Percentiles rank a stretch among this genome's conserved stretches.
These are phyloP conservation scores for Euphydryas editha DNA, from an alignment of 2,888 invertebrate species.

Conservation along the genomic window DNA sequence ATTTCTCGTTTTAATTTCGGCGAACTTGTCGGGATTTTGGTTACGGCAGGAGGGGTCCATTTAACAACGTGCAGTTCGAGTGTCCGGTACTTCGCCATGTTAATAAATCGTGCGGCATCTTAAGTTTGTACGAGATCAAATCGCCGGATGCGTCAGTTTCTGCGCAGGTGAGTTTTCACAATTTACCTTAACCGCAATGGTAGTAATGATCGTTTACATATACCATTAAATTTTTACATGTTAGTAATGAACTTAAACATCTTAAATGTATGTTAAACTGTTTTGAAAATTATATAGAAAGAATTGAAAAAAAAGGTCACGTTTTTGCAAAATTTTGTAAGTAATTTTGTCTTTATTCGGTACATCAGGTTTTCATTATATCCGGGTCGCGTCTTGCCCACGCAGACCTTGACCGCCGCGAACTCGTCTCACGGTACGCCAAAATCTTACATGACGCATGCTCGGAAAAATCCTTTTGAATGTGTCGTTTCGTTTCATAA, in stretches of 20 bases:
- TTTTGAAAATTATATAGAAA: not conserved
- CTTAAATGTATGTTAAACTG: not conserved
- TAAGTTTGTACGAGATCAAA: constrained; percentile 43
- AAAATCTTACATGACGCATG: constrained; percentile 48
- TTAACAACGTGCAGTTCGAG: constrained; percentile 47
- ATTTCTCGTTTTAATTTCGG: constrained; percentile 36
- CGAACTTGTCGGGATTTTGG: constrained; percentile 35
- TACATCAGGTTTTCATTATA: constrained; percentile 43
- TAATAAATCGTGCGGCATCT: constrained; percentile 57
- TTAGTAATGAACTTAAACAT: not conserved
- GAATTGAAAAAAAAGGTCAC: not conserved
- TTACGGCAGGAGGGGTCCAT: constrained; percentile 33
- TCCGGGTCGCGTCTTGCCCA: constrained; percentile 78
- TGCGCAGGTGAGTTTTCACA: constrained; percentile 56
- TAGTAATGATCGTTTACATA: not conserved
- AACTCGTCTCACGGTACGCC: constrained; percentile 55
- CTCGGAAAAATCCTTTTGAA: constrained; percentile 37
- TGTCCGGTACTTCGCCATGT: constrained; percentile 52
- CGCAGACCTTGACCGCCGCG: constrained; percentile 78
- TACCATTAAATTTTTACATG: not conserved
- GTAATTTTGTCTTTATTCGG: constrained; percentile 5
- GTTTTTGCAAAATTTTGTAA: constrained; percentile 16
- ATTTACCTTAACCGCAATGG: constrained; percentile 32
- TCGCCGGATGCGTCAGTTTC: constrained; percentile 45
- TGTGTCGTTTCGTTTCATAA: constrained; percentile 29